phyloP scores from a whole-genome alignment of 2,888 invertebrate species.

The Polydrusus cervinus region DNA sequence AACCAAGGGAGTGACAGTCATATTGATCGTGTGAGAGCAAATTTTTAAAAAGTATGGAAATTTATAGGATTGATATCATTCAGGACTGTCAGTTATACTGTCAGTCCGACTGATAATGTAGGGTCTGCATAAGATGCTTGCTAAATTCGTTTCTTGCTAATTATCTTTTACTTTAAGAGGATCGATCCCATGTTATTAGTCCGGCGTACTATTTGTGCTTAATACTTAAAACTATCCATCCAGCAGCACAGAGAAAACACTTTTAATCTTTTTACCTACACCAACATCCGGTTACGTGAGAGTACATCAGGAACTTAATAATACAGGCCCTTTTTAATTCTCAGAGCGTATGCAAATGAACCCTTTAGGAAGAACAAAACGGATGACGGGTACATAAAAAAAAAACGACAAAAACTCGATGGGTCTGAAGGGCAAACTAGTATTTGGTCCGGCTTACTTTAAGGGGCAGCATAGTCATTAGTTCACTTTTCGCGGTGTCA shows the following conservation, averaged over 20 bases:
- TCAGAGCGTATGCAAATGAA: conserved; percentile 51
- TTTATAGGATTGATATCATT: no score
- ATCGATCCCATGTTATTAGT: neutral
- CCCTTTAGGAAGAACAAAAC: conserved; percentile 54
- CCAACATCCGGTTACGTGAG: conserved; percentile 51
- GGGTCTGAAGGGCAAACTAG: conserved; percentile 40
- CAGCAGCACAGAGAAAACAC: conserved; percentile 10
- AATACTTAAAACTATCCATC: neutral
- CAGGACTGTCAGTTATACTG: no score
- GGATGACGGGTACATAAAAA: conserved; percentile 47
- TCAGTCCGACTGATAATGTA: no score
- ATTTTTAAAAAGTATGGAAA: no score
- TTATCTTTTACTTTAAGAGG: no score
- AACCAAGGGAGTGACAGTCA: no score
- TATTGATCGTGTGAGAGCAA: no score
- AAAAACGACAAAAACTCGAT: conserved; percentile 50
- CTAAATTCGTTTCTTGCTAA: no score
- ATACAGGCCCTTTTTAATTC: conserved; percentile 39
- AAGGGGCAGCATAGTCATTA: conserved; percentile 28
- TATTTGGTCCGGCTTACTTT: conserved; percentile 29
- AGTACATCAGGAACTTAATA: conserved; percentile 43
- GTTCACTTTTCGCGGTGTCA: conserved; percentile 35
- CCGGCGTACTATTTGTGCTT: no score
- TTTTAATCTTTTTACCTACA: conserved; percentile 41
- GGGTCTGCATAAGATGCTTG: no score